Conservation (phyloP, 2,113 vertebrate genomes). For the Phalacrocorax pelagicus region DNA sequence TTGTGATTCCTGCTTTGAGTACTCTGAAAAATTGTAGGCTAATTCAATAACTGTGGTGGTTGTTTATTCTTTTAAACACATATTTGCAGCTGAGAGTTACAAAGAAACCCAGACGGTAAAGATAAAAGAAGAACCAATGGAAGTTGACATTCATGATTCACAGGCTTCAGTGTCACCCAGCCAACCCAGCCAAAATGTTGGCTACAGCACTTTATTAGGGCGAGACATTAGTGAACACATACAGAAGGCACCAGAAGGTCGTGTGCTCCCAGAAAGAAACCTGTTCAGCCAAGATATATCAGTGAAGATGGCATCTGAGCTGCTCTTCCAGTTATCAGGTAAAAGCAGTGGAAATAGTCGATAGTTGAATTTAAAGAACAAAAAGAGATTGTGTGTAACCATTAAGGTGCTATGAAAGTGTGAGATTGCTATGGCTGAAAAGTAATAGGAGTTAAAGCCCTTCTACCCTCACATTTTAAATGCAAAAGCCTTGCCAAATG, state of each 20-base stretch:
- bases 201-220: conserved; percentile 93
- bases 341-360: neutral
- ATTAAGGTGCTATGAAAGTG: neutral
- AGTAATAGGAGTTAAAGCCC: neutral
- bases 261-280: conserved; percentile 88
- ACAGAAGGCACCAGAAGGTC: conserved; percentile 84
- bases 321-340: conserved; percentile 98
- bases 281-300: conserved; percentile 99
- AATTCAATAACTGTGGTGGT: conserved; percentile 29
- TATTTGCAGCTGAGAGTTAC: conserved; percentile 87
- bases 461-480: neutral
- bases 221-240: conserved; percentile 86
- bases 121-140: conserved; percentile 97
- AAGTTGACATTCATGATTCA: conserved; percentile 88
- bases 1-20: conserved; percentile 15
- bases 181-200: conserved; percentile 79
- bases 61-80: neutral
- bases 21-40: conserved; percentile 5
- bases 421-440: neutral
- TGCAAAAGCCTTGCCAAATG: neutral
- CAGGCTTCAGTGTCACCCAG: conserved; percentile 78
- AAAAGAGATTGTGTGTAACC: neutral
- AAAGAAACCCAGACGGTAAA: conserved; percentile 87
- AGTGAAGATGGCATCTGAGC: conserved; percentile 98
- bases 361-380: neutral